Evolutionary conservation across 2,113 vertebrate species (phyloP), one percentile per base, ranked within the genome.

Genomic region (Indri indri): DNA sequence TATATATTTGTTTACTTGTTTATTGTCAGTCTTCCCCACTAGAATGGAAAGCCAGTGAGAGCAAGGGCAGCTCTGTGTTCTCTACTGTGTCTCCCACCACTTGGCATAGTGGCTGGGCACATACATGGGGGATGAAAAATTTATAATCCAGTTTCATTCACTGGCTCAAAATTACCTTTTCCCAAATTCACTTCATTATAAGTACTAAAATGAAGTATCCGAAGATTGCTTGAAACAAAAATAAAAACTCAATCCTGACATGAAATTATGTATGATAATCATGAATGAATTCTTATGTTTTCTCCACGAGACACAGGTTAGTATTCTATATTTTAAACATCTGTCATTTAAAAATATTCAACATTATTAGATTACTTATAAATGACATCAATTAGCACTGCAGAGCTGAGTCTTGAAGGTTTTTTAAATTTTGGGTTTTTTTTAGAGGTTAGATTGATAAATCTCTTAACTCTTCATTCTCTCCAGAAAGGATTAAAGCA

Each of bases 301-400:
- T 27, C 91, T 27, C 11, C 97, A 86, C 83, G 54, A 71, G 65
- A 92, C 52, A 90, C 25, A 88, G 87, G 94, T 98, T 87, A 85
- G 22, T 84, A 85, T 87, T 96, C 92, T 98, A 84, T 97, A 97
- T 98, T 98, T 98, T 98, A 92, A 97, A 97, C 87, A 94, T 88
- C 84, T 97, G 89, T 92, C 96, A 96, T 92, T 97, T 97, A 40
- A 92, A 98, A 98, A 99, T 99, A 98, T 98, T 99, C 97, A 98
- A 87, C 73, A 92, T 94, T 95, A 91, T 98, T 98, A 97, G 98
- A 98, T 98, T 97, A 98, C 97, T 98, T 98, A 96, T 95, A 98
- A 98, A 98, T 97, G 91, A 97, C 90, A 97, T 88, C 97, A 98
- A 96, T 98, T 98, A 98, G 96, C 76, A 97, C 95, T 79, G 59